Conservation (phyloP, 1,140 invertebrate species). For the Acarapis woodi region DNA sequence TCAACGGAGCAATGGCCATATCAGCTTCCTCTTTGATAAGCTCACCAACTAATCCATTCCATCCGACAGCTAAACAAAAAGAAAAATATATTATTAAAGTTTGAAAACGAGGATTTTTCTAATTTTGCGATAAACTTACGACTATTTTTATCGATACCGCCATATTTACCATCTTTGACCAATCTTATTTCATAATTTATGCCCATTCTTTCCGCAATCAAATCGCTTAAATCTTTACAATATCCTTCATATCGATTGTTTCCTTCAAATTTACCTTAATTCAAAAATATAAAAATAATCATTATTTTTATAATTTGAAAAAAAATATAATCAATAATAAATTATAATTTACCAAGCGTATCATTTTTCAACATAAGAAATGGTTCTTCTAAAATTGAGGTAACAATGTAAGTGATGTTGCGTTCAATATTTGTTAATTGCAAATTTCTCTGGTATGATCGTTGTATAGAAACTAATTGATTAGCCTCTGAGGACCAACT, state of each 20-base stretch:
- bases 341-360: too few species aligned
- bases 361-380: constrained; percentile 48
- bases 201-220: constrained; percentile 42
- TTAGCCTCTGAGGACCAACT: too few species aligned
- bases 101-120: too few species aligned
- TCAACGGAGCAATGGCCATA: constrained; percentile 24
- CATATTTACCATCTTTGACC: constrained; percentile 55
- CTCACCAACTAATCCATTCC: constrained; percentile 87
- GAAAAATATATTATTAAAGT: too few species aligned
- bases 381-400: constrained; percentile 50
- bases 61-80: constrained; percentile 43
- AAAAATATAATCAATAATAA: too few species aligned
- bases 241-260: constrained; percentile 72
- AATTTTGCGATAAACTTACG: too few species aligned
- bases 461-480: too few species aligned
- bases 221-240: constrained; percentile 63
- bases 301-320: too few species aligned
- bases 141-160: constrained; percentile 18
- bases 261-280: constrained; percentile 18
- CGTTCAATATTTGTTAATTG: too few species aligned
- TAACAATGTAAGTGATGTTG: too few species aligned
- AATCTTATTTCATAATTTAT: constrained; percentile 30
- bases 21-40: constrained; percentile 39
- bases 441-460: too few species aligned
- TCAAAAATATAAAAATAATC: too few species aligned